Evolutionary conservation across 2,113 vertebrate species (phyloP).

Genomic region (Anthoscopus minutus): DNA sequence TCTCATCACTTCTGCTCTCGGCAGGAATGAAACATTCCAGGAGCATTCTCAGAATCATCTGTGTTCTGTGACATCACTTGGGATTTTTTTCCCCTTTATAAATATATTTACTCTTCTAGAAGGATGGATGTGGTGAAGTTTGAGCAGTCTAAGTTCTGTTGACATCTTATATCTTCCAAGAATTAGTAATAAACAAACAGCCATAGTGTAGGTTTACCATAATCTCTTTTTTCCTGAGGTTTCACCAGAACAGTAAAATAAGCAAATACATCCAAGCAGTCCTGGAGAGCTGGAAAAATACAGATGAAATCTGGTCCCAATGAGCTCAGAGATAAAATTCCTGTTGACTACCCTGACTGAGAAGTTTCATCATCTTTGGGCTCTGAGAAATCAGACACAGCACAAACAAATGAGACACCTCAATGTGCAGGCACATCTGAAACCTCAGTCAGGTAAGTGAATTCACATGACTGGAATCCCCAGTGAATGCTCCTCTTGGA

Average conservation of each 20-base stretch:
- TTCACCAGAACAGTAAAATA: neutral
- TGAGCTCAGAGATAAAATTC: neutral
- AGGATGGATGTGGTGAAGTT: neutral
- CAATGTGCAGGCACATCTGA: neutral
- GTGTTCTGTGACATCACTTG: neutral
- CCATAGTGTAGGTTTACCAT: neutral
- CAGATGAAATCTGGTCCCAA: neutral
- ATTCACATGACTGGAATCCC: neutral
- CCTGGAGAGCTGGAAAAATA: neutral
- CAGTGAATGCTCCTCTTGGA: neutral
- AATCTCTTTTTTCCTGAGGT: neutral
- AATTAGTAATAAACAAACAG: neutral
- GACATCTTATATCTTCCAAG: neutral
- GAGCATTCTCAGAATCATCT: neutral
- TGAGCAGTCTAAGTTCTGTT: neutral
- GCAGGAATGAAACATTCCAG: neutral
- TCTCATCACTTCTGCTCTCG: neutral
- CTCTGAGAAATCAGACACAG: neutral
- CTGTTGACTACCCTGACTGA: neutral
- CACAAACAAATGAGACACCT: neutral
- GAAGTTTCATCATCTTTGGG: neutral
- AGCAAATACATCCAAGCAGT: neutral
- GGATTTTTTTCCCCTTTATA: neutral
- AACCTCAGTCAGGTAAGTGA: neutral
- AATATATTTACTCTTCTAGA: neutral